Evolutionary conservation across 1,140 invertebrate species (phyloP).

Genomic region (Halyomorpha halys): DNA sequence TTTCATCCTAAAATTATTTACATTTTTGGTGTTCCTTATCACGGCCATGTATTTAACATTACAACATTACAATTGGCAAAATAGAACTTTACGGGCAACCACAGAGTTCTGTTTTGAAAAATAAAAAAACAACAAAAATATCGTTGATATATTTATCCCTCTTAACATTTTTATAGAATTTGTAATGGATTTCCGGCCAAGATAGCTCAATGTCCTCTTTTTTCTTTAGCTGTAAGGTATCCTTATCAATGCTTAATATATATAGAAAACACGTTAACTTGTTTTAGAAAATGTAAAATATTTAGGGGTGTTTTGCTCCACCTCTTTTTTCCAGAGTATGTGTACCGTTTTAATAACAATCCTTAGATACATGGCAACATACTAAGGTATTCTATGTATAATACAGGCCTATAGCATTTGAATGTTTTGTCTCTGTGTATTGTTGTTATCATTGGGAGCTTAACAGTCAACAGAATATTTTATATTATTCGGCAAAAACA

Average conservation of each 20-base stretch:
- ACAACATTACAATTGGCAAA: not conserved
- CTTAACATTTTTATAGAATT: too few relatives aligned
- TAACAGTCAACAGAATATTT: slow-evolving; percentile 21
- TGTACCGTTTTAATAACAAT: not conserved
- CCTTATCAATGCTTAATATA: too few relatives aligned
- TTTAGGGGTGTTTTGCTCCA: not conserved
- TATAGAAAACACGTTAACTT: not conserved
- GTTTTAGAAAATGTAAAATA: slow-evolving; percentile 19
- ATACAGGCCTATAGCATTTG: slow-evolving; percentile 24
- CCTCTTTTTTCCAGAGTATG: not conserved
- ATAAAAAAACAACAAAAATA: too few relatives aligned
- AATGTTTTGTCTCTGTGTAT: slow-evolving; percentile 25
- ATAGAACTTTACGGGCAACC: too few relatives aligned
- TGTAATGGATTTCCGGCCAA: slow-evolving; percentile 14
- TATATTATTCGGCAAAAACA: slow-evolving; percentile 19
- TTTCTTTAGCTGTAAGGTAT: slow-evolving; percentile 7
- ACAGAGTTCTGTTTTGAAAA: too few relatives aligned
- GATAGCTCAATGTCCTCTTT: slow-evolving; percentile 5
- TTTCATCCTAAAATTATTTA: slow-evolving; percentile 1
- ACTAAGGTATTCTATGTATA: slow-evolving; percentile 17
- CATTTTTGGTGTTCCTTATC: not conserved
- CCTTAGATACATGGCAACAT: slow-evolving; percentile 14
- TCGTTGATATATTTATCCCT: too few relatives aligned
- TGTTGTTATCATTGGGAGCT: slow-evolving; percentile 23
- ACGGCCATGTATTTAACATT: slow-evolving; percentile 9